Evolutionary conservation across 2,113 vertebrate genomes (phyloP).

Genomic region (Crotalus tigris): DNA sequence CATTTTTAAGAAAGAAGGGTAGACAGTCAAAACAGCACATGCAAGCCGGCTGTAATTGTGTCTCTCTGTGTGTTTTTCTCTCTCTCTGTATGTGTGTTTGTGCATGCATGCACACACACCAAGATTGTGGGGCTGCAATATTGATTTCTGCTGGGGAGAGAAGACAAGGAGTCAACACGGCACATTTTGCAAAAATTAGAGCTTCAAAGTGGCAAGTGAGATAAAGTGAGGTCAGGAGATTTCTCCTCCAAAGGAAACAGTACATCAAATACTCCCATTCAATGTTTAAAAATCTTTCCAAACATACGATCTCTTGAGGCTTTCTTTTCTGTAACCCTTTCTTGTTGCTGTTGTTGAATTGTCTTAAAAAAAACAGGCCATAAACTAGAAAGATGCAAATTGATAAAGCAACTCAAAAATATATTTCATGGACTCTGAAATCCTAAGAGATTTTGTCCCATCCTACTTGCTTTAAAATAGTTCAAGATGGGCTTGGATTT

Average conservation of each 20-base stretch:
- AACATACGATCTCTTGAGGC: slow-evolving; percentile 31
- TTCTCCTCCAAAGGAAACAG: slow-evolving; percentile 28
- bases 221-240: slow-evolving; percentile 50
- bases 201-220: slow-evolving; percentile 50
- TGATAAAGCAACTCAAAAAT: slow-evolving; percentile 22
- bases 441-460: slow-evolving; percentile 33
- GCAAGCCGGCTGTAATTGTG: slow-evolving; percentile 43
- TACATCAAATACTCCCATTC: slow-evolving; percentile 51
- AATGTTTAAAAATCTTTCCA: slow-evolving; percentile 44
- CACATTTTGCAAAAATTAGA: slow-evolving; percentile 47
- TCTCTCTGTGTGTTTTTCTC: not conserved
- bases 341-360: not conserved
- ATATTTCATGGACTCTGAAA: slow-evolving; percentile 31
- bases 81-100: not conserved
- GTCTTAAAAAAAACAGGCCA: not conserved
- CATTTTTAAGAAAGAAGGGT: not conserved
- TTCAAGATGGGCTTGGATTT: slow-evolving; percentile 3
- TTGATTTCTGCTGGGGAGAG: slow-evolving; percentile 53
- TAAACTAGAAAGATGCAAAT: not conserved
- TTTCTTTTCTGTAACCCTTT: slow-evolving; percentile 5
- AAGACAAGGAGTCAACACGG: slow-evolving; percentile 44
- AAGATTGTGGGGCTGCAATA: slow-evolving; percentile 42
- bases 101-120: not conserved
- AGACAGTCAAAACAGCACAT: not conserved
- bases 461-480: slow-evolving; percentile 34